A percentile compares a stretch with the other conserved stretches of the same genome.
Evolutionary conservation across 2,888 invertebrate species (phyloP).

Genomic region (Lampropteryx suffumata): DNA sequence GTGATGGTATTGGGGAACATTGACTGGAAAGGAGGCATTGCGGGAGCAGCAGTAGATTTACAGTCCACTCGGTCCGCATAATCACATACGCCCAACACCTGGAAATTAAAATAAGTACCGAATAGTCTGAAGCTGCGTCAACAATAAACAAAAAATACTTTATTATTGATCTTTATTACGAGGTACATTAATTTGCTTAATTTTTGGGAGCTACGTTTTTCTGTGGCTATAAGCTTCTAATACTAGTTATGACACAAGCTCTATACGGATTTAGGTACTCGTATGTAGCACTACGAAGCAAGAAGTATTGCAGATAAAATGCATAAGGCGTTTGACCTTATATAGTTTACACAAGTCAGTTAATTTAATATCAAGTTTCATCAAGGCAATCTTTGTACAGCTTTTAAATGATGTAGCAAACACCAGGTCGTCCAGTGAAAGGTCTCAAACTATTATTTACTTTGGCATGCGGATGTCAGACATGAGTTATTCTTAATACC

Average conservation of each 20-base stretch:
- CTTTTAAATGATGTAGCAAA: background rate
- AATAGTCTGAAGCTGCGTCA: too few relatives aligned
- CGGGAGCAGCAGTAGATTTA: slow-evolving; percentile 24
- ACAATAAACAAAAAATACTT: too few relatives aligned
- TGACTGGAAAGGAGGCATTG: slow-evolving; percentile 18
- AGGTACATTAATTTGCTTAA: too few relatives aligned
- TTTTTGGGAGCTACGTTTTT: too few relatives aligned
- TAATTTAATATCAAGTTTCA: too few relatives aligned
- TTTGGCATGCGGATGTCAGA: slow-evolving; percentile 48
- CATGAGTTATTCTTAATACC: slow-evolving; percentile 22
- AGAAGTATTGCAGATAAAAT: slow-evolving; percentile 1
- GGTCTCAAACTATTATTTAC: slow-evolving; percentile 18
- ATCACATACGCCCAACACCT: slow-evolving; percentile 86
- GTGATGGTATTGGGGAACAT: slow-evolving; percentile 14
- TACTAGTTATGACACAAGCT: too few relatives aligned
- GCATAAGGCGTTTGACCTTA: background rate
- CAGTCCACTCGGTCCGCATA: slow-evolving; percentile 84
- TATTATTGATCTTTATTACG: too few relatives aligned
- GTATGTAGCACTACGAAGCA: background rate
- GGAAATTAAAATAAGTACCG: slow-evolving; percentile 50
- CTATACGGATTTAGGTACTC: too few relatives aligned
- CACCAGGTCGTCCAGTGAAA: slow-evolving; percentile 25
- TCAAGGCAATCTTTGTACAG: too few relatives aligned
- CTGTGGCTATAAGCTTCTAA: too few relatives aligned
- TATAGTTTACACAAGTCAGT: too few relatives aligned